Base-by-base conservation (phyloP, 2,113 vertebrate species). In the Mandrillus leucophaeus region DNA sequence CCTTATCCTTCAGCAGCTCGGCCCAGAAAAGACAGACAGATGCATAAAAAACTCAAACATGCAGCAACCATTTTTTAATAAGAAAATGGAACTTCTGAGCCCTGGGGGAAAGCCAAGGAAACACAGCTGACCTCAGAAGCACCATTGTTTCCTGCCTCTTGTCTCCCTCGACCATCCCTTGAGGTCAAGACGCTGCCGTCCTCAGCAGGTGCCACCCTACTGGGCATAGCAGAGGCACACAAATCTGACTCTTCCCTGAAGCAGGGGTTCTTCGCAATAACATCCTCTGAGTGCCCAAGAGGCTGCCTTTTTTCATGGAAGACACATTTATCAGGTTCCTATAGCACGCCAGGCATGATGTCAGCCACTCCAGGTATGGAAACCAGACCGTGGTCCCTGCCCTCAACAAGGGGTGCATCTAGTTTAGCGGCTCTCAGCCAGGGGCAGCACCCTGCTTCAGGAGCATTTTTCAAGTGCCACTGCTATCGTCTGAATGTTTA, bases 341-440 rank as follows among this genome's bases (percentile, higher is more conserved):
- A 2, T 8, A 43, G 40, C 1, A 10, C 1, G n/a, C n/a, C 27
- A 50, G 92, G 27, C 64, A 30, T 0, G 0, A 13, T 12, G n/a
- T 30, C 81, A 43, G 78, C 22, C 50, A 9, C 72, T 0, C 40
- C 76, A n/a, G 17, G n/a, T 5, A 0, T 0, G 20, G 35, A 35
- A 18, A 32, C 76, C 32, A 50, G 64, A 57, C 88, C 38, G 6
- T 0, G 4, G 25, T 9, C 64, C 57, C 45, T 38, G 82, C 14
- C 93, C 17, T 32, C 78, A 18, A 25, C 40, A 55, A 68, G 27
- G 9, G 30, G 38, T 2, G 0, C 5, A 72, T 32, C 17, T 14
- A 6, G 18, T 45, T 88, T 35, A 6, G 0, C 0, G 7, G 30
- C 48, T 55, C 50, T 73, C 79, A 50, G 30, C 23, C 68, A 66